Percentiles rank a stretch among this genome's conserved stretches.
These are phyloP conservation scores for Sciaenops ocellatus DNA, from an alignment of 2,797 vertebrate genomes.

Conservation along the genomic window DNA sequence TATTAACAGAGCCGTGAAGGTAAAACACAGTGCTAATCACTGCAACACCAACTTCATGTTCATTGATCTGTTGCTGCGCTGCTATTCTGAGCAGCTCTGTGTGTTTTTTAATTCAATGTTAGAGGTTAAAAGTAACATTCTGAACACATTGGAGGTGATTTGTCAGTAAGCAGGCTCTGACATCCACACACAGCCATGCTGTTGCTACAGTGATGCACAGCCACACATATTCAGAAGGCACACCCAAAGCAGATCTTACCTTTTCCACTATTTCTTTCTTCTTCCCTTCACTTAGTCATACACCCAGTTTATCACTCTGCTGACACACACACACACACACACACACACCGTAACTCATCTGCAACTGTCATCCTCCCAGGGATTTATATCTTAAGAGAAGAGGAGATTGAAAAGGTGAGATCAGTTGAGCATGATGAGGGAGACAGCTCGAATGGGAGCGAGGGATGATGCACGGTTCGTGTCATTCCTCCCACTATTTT, in stretches of 20 bases:
- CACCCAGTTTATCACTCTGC: slow-evolving; percentile 26
- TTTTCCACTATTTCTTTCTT: slow-evolving; percentile 16
- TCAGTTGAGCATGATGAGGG: slow-evolving; percentile 62
- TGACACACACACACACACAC: slow-evolving; percentile 4
- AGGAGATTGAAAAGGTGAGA: slow-evolving; percentile 75
- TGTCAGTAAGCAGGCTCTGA: neutral
- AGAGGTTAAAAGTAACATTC: neutral
- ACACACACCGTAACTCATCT: slow-evolving; percentile 56
- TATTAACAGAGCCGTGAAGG: neutral
- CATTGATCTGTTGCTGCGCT: neutral
- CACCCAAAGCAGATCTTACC: neutral
- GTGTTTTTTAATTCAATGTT: neutral
- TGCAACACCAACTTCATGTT: neutral
- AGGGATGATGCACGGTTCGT: slow-evolving; percentile 60
- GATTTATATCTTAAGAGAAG: slow-evolving; percentile 61
- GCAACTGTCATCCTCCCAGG: slow-evolving; percentile 58
- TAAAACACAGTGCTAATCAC: neutral
- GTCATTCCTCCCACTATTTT: slow-evolving; percentile 62
- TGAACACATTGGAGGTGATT: neutral
- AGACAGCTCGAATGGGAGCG: slow-evolving; percentile 59
- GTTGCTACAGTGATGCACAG: neutral
- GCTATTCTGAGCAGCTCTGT: neutral
- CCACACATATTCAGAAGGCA: slow-evolving; percentile 7
- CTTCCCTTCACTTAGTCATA: slow-evolving; percentile 27
- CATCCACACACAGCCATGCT: neutral